Base-by-base conservation (phyloP, 2,113 vertebrate genomes). In the Oreochromis spilurus region DNA sequence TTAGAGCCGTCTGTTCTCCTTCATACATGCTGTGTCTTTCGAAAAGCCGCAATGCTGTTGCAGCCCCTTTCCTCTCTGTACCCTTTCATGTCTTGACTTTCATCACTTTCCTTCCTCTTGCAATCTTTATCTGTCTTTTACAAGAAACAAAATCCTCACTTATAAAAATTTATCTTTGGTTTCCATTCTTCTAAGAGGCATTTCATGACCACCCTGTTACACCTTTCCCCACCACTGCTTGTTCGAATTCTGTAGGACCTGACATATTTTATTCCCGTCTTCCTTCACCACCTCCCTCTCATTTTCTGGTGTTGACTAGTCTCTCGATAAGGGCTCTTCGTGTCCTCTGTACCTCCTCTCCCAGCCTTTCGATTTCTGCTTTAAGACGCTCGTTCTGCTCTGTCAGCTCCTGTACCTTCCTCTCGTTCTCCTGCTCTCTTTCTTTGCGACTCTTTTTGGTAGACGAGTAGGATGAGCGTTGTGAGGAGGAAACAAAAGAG, bases 341-440 rank as follows among this genome's bases (percentile, higher is more conserved):
- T 0, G 98, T 98, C 14, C 86, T 94, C 88, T 97, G 96, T 26
- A 99, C 98, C 94, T 99, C 98, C 0, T 96, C 91, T 4, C 96
- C 97, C 29, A 99, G 95, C 78, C 94, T 95, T 79, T 96, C 96
- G 2, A 99, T 98, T 94, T 98, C 97, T 0, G 94, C 94, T 89
- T 98, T 97, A 67, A 99, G 96, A 13, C 93, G 96, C 90, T 98
- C 97, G 1, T 99, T 99, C 84, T 98, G 97, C 38, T 97, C 96
- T 0, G 93, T 97, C 93, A 99, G 95, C 95, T 97, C 97, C 82
- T 95, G 95, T 84, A 97, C 97, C 81, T 95, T 97, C 90, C 95
- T 96, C 90, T 98, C 97, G 2, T 97, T 97, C 89, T 97, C 97
- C 60, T 96, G 97, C 83, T 98, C 97, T 57, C 96, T 95, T 85